phyloP scores from a whole-genome alignment of 37 sponge, comb jelly and placozoan species.

The Cliona cf. orientalis region DNA sequence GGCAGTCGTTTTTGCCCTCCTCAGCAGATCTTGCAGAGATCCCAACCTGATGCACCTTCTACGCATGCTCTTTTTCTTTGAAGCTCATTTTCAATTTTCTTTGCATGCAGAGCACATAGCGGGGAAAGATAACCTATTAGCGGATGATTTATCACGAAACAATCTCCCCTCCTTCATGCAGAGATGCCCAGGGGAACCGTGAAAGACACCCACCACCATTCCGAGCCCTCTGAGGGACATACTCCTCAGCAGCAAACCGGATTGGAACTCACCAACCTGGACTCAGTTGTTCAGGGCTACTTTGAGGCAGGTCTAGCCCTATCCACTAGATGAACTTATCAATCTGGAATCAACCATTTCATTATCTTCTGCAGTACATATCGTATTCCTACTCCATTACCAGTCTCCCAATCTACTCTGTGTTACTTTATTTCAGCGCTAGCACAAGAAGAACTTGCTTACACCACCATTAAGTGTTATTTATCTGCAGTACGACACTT shows the following conservation, averaged over 20 bases:
- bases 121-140: not conserved
- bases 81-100: not conserved
- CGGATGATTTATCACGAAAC: conserved; percentile 34
- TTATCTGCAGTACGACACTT: conserved; percentile 26
- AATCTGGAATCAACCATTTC: conserved; percentile 10
- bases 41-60: conserved; percentile 27
- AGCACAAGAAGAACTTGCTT: not conserved
- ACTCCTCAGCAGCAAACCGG: conserved; percentile 1
- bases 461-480: conserved; percentile 6
- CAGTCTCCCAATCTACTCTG: not conserved
- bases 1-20: conserved; percentile 18
- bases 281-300: conserved; percentile 14
- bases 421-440: conserved; percentile 14
- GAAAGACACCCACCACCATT: not conserved
- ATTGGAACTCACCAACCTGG: conserved; percentile 21
- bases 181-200: not conserved
- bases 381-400: not conserved
- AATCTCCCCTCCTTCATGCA: conserved; percentile 1
- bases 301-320: conserved; percentile 6
- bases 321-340: not conserved
- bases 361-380: conserved; percentile 5
- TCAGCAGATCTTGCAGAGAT: not conserved
- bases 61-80: conserved; percentile 6
- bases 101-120: conserved; percentile 8
- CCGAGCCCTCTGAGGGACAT: not conserved